A percentile compares a stretch with the other conserved stretches of the same genome.
These are phyloP conservation scores for Neotoma lepida DNA, from an alignment of 2,113 vertebrate genomes.

Conservation along the genomic window DNA sequence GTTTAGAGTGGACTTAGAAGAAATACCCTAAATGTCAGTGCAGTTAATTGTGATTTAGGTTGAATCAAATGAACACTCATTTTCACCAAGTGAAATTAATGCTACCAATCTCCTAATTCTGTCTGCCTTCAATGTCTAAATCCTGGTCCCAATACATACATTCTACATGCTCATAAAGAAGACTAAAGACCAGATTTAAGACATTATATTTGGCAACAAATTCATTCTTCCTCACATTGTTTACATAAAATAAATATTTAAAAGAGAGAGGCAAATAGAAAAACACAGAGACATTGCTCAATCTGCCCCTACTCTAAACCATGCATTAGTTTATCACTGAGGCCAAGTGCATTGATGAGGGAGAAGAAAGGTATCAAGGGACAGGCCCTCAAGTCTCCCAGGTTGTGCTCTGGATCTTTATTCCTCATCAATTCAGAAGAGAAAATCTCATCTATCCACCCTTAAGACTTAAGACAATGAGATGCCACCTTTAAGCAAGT, in stretches of 20 bases:
- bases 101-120: neutral
- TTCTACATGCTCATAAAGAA: neutral
- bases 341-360: neutral
- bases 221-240: neutral
- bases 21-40: neutral
- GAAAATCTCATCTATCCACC: neutral
- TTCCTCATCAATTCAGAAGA: neutral
- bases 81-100: neutral
- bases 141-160: neutral
- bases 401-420: neutral
- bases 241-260: neutral
- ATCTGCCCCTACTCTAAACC: too few species aligned
- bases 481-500: neutral
- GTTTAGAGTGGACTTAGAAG: neutral
- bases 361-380: neutral
- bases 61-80: neutral
- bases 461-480: neutral
- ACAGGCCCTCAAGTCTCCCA: too few species aligned
- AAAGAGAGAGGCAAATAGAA: neutral
- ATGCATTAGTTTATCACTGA: neutral
- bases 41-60: neutral
- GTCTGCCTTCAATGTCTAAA: neutral
- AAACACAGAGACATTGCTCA: neutral
- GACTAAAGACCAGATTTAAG: neutral
- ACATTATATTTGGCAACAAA: neutral